Conservation (phyloP, 2,113 vertebrate genomes). For the Osmerus eperlanus region DNA sequence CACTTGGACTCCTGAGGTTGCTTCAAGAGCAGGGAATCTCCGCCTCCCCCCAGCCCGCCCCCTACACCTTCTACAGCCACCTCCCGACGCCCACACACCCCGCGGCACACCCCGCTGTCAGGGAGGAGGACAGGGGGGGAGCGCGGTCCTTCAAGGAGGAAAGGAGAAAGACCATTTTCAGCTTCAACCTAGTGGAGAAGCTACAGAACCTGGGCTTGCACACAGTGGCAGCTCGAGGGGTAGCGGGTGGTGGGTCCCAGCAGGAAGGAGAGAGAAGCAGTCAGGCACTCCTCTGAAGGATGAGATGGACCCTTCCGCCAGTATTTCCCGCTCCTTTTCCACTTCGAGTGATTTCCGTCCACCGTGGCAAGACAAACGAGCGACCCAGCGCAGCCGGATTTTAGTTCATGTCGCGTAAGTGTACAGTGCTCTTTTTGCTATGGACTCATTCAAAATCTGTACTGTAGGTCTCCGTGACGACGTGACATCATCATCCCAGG, state of each 20-base stretch:
- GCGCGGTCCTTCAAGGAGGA: neutral
- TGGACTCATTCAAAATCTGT: conserved; percentile 23
- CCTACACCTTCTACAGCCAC: neutral
- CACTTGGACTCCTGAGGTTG: conserved; percentile 65
- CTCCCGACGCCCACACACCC: neutral
- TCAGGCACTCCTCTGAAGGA: conserved; percentile 6
- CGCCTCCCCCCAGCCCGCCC: conserved; percentile 39
- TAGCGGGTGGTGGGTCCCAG: conserved; percentile 23
- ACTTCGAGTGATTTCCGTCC: conserved; percentile 39
- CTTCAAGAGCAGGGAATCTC: conserved; percentile 71
- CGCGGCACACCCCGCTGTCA: neutral
- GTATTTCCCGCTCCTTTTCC: conserved; percentile 1
- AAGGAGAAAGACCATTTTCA: conserved; percentile 61
- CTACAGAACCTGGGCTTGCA: conserved; percentile 75
- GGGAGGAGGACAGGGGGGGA: conserved; percentile 11
- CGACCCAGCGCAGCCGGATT: conserved; percentile 36
- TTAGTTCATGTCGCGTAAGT: conserved; percentile 1
- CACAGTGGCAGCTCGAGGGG: conserved; percentile 72
- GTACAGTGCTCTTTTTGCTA: conserved; percentile 36
- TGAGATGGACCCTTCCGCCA: conserved; percentile 18
- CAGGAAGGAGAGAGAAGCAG: conserved; percentile 11
- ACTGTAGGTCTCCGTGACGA: neutral
- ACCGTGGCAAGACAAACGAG: neutral
- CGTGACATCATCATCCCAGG: conserved; percentile 53
- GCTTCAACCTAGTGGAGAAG: conserved; percentile 80